Conservation (phyloP, 2,797 vertebrate genomes). For the Pogoniulus pusillus region DNA sequence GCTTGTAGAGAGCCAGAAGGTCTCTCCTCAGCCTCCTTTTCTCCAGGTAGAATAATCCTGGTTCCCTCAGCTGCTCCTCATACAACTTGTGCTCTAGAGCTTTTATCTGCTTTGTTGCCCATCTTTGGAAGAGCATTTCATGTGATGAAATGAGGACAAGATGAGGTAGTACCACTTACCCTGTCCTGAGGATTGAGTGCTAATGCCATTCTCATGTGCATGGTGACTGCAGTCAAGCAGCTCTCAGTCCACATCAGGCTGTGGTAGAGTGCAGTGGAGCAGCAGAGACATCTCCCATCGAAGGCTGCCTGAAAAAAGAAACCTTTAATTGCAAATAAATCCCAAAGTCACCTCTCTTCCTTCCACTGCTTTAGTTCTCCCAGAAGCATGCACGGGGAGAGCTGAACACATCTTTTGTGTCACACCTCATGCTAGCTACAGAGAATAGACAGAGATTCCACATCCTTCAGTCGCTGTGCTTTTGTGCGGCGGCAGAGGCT, state of each 20-base stretch:
- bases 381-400: background rate
- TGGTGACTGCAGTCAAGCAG: background rate
- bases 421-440: background rate
- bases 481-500: background rate
- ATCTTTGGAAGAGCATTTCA: too few relatives aligned
- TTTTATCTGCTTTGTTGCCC: too few relatives aligned
- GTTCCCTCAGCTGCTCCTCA: too few relatives aligned
- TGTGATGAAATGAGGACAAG: background rate
- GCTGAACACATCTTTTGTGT: background rate
- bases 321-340: background rate
- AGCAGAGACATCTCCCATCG: background rate
- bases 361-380: background rate
- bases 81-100: too few relatives aligned
- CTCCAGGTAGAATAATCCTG: too few relatives aligned
- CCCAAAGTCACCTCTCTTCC: background rate
- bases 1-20: too few relatives aligned
- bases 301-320: background rate
- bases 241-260: fast-evolving
- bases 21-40: too few relatives aligned
- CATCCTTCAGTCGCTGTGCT: background rate
- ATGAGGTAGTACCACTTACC: background rate
- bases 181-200: background rate
- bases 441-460: background rate
- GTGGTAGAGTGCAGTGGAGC: background rate
- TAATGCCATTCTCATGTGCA: fast-evolving